Evolutionary conservation across 2,797 vertebrate genomes (phyloP), one percentile per base, ranked within the genome.

Genomic region (Thaleichthys pacificus): DNA sequence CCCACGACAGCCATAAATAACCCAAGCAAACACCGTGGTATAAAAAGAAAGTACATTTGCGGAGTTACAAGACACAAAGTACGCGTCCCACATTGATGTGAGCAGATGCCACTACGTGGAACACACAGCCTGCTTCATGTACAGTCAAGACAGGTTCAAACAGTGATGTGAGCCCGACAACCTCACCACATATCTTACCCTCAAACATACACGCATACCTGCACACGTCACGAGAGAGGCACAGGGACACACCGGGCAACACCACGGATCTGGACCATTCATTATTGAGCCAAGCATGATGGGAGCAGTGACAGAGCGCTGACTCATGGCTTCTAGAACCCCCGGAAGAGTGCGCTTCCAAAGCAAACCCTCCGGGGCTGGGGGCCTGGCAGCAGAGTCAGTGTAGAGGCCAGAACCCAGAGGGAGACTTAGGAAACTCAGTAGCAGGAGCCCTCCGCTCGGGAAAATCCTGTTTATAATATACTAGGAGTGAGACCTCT

Each of bases 401-500:
- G 80, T 86, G 91, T 91, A 92, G 91, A 92, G 84, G 85, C 80
- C 80, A 88, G 89, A 90, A 90, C 91, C 90, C 90, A 89, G 78
- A 87, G 82, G 84, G 91, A 86, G 76, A 84, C 90, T 89, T 91
- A 77, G 83, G 91, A 93, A 92, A 89, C 88, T 85, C 82, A 28
- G 84, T 91, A 89, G 91, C 89, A 89, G 80, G 67, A 82, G 79
- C 84, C 71, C 87, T 90, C 81, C 81, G 82, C 85, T 88, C 84
- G 87, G 90, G 91, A 93, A 93, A 92, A 92, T 93, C 91, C 91
- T 92, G 90, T 92, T 93, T 91, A 91, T 91, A 91, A 91, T 88
- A 89, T 88, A 89, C 89, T 80, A 86, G 82, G 84, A 90, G 85
- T 81, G 80, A 79, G 80, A 83, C 66, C 26, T 3, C 42, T 42